Conservation (phyloP, 2,888 invertebrate genomes). For the Volucella bombylans region DNA sequence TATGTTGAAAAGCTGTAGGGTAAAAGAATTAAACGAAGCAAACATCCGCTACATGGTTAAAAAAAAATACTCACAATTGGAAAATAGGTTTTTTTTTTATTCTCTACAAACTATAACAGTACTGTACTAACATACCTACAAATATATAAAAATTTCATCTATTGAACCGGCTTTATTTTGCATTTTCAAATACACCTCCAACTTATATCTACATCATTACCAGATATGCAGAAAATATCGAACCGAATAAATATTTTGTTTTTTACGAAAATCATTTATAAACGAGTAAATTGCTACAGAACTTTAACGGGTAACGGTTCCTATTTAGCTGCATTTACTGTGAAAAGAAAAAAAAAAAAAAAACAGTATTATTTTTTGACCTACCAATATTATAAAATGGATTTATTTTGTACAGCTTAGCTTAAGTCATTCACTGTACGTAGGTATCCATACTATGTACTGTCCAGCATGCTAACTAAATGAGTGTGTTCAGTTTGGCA, state of each 20-base stretch:
- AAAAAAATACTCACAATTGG: constrained; percentile 19
- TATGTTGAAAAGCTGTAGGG: not conserved
- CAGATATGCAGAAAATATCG: too few relatives aligned
- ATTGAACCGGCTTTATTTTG: constrained; percentile 60
- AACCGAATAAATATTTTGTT: constrained; percentile 14
- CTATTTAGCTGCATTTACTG: too few relatives aligned
- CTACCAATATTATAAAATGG: too few relatives aligned
- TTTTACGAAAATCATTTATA: not conserved
- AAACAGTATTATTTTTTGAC: too few relatives aligned
- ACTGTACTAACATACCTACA: constrained; percentile 49
- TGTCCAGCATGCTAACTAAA: too few relatives aligned
- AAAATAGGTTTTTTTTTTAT: constrained; percentile 68
- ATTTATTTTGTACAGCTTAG: too few relatives aligned
- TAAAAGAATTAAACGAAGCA: not conserved
- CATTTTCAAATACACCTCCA: constrained; percentile 59
- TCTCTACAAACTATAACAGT: constrained; percentile 70
- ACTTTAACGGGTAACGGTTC: too few relatives aligned
- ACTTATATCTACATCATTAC: constrained; percentile 40
- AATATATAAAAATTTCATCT: constrained; percentile 65
- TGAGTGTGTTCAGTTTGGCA: too few relatives aligned
- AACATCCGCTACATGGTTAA: not conserved
- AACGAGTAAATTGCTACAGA: too few relatives aligned
- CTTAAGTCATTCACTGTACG: too few relatives aligned
- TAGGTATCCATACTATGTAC: too few relatives aligned
- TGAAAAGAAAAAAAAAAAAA: too few relatives aligned